Conservation (phyloP, 1,140 invertebrate species). For the Listronotus oregonensis region DNA sequence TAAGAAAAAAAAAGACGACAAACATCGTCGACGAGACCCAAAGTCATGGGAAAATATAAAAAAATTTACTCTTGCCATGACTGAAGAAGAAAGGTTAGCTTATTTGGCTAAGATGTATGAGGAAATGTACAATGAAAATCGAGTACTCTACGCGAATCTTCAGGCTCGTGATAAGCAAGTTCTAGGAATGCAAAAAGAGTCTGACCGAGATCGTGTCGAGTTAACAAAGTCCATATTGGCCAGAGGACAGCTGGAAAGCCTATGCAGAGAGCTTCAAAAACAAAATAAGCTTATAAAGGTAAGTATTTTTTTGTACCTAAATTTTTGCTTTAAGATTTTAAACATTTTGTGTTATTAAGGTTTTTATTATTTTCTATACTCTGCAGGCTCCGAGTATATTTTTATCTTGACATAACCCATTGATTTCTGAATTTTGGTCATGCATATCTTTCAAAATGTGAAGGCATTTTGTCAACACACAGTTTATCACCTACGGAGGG, state of each 20-base stretch:
- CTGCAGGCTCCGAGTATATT: too few relatives aligned
- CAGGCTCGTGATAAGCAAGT: slow-evolving; percentile 72
- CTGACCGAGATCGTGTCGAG: slow-evolving; percentile 81
- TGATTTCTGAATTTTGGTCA: too few relatives aligned
- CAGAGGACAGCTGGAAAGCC: slow-evolving; percentile 79
- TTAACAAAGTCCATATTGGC: slow-evolving; percentile 82
- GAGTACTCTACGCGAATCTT: slow-evolving; percentile 56
- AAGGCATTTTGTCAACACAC: too few relatives aligned
- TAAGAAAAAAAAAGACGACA: slow-evolving; percentile 45
- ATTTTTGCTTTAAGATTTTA: too few relatives aligned
- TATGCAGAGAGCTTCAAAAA: slow-evolving; percentile 88
- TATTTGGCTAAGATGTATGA: slow-evolving; percentile 60
- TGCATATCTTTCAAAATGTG: too few relatives aligned
- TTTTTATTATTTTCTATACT: too few relatives aligned
- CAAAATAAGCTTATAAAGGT: slow-evolving; percentile 89
- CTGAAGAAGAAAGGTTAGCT: slow-evolving; percentile 37
- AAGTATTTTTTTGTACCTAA: slow-evolving; percentile 28
- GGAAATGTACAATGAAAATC: slow-evolving; percentile 78
- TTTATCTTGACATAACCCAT: too few relatives aligned
- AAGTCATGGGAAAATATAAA: slow-evolving; percentile 45
- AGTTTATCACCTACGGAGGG: too few relatives aligned
- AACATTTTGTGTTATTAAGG: too few relatives aligned
- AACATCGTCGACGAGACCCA: slow-evolving; percentile 39
- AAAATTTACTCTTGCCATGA: slow-evolving; percentile 26
- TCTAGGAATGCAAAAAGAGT: slow-evolving; percentile 70